Evolutionary conservation across 2,113 vertebrate genomes (phyloP), one percentile per base, ranked within the genome.

Genomic region (Siphamia tubifer): DNA sequence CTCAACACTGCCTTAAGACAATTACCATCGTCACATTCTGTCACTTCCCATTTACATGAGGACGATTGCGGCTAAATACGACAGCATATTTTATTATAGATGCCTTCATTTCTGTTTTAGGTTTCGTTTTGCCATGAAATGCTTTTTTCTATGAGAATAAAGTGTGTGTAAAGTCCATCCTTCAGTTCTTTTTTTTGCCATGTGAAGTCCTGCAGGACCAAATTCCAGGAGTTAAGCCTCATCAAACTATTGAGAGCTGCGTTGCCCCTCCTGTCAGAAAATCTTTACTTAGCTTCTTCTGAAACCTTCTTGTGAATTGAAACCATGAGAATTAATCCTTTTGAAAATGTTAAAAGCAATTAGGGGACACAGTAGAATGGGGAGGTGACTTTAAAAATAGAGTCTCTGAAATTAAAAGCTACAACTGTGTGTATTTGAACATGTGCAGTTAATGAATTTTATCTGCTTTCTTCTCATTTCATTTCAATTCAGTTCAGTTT

Each of bases 321-420:
- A 60, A 72, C 68, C 63, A 54, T 42, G 40, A 80, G n/a, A 53
- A 65, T 65, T 30, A 49, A 10, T 63, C 6, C 49, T 56, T 55
- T 63, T 66, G 40, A 74, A 68, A 62, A n/a, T 23, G 54, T 35
- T 57, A 34, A 80, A 81, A 60, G 64, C 30, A 48, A 47, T 73
- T 60, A 35, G 20, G 35, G 40, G 11, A 32, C 24, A n/a, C n/a
- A n/a, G n/a, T 25, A 23, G 30, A 48, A 47, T 13, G 17, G n/a
- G 25, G 15, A 40, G 32, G 12, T 38, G 52, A 44, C 51, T 39
- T 62, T 45, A 25, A 28, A 56, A 56, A 21, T 0, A 13, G 21
- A 53, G 38, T 39, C 13, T 12, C 11, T 43, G 55, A 43, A 25
- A 9, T 20, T 39, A 34, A 47, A 36, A 36, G 16, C 24, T 31